A percentile compares a stretch with the other conserved stretches of the same genome.
These are phyloP conservation scores for Euura saliciscinereae DNA, from an alignment of 1,140 invertebrate genomes.

Conservation along the genomic window DNA sequence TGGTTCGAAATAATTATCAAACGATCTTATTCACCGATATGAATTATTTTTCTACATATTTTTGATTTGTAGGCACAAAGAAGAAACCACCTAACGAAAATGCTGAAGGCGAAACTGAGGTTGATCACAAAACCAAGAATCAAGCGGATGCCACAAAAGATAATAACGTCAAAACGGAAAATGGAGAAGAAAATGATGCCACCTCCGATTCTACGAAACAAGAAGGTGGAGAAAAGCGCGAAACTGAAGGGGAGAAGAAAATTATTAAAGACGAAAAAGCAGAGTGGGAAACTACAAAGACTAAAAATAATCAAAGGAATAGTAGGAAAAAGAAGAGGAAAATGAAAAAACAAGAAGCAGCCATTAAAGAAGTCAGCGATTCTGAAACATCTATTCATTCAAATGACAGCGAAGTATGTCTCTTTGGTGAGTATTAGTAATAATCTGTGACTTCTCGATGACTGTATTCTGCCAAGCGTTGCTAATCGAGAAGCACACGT, in stretches of 20 bases:
- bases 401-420: conserved; percentile 30
- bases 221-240: conserved; percentile 1
- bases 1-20: too few relatives aligned
- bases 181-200: conserved; percentile 9
- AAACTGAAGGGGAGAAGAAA: conserved; percentile 15
- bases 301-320: neutral
- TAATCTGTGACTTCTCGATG: too few relatives aligned
- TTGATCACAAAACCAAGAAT: too few relatives aligned
- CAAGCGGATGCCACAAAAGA: too few relatives aligned
- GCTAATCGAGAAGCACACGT: too few relatives aligned
- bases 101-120: neutral
- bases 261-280: conserved; percentile 11
- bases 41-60: too few relatives aligned
- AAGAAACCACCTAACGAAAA: neutral
- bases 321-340: conserved; percentile 8
- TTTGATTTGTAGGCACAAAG: neutral
- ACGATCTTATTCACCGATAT: too few relatives aligned
- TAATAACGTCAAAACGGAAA: neutral
- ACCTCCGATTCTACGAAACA: too few relatives aligned
- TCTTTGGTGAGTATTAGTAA: conserved; percentile 30
- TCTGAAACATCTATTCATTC: conserved; percentile 31
- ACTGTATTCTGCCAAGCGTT: too few relatives aligned
- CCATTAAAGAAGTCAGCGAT: conserved; percentile 13
- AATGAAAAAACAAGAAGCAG: conserved; percentile 12
- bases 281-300: neutral